Evolutionary conservation across 2,797 vertebrate genomes (phyloP).

Genomic region (Onychomys arenicola): DNA sequence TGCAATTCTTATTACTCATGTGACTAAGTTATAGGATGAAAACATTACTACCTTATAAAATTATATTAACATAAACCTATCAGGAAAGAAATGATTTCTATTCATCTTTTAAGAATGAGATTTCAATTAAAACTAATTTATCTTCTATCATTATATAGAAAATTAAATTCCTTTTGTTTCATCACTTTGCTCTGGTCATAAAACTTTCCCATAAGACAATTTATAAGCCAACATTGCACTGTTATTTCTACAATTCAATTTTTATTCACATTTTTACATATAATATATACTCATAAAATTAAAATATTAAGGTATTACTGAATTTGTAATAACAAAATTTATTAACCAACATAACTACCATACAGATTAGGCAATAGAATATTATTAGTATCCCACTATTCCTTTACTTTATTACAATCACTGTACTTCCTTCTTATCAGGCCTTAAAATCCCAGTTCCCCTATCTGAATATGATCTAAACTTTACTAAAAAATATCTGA

Average conservation of each 20-base stretch:
- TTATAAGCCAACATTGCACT: not conserved
- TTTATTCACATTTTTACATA: conserved; percentile 12
- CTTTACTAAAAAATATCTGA: not conserved
- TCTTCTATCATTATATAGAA: not conserved
- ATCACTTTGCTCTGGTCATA: not conserved
- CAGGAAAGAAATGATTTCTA: conserved; percentile 24
- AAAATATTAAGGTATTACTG: not conserved
- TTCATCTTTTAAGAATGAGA: not conserved
- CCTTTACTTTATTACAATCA: not conserved
- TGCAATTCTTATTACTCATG: not conserved
- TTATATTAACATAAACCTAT: conserved; percentile 1
- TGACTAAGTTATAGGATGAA: conserved; percentile 12
- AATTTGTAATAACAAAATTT: conserved; percentile 31
- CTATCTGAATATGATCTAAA: conserved; percentile 8
- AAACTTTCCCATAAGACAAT: conserved; percentile 7
- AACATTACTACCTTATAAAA: not conserved
- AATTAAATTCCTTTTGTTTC: conserved; percentile 21
- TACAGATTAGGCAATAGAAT: not conserved
- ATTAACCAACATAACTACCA: not conserved
- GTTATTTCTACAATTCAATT: conserved; percentile 29
- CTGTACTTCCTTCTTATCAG: not conserved
- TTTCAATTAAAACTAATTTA: conserved; percentile 37
- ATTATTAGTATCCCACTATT: not conserved
- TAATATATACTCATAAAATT: not conserved
- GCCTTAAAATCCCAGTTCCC: not conserved